These are phyloP conservation scores for Protosalanx chinensis DNA, from an alignment of 2,797 vertebrate genomes.

Conservation along the genomic window DNA sequence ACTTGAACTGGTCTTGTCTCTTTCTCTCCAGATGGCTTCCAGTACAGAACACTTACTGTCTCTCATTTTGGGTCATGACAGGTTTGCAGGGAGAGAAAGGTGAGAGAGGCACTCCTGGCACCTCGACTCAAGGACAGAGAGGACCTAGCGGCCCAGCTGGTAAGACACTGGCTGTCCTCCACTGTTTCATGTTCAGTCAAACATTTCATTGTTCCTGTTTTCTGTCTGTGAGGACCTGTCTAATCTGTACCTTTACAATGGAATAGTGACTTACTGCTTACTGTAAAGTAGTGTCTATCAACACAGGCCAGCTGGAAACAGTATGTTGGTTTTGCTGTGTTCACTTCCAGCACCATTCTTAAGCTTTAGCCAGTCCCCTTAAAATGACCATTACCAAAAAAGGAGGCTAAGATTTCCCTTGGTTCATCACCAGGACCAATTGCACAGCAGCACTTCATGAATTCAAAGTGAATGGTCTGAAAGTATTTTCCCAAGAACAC, in stretches of 20 bases:
- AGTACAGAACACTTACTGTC: constrained; percentile 20
- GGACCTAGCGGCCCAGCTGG: constrained; percentile 87
- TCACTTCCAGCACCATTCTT: constrained; percentile 16
- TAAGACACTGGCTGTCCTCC: constrained; percentile 57
- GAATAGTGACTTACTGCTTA: constrained; percentile 14
- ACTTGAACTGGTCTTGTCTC: neutral
- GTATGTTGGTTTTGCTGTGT: constrained; percentile 19
- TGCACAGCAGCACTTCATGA: constrained; percentile 51
- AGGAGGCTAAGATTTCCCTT: constrained; percentile 36
- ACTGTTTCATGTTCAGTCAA: neutral
- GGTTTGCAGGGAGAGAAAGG: constrained; percentile 93
- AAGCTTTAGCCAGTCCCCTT: constrained; percentile 33
- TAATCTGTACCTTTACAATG: neutral
- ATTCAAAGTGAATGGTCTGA: constrained; percentile 29
- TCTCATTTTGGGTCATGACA: constrained; percentile 47
- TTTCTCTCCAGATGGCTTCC: neutral
- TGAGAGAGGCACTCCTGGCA: constrained; percentile 82
- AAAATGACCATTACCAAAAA: constrained; percentile 40
- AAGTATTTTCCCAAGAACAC: constrained; percentile 43
- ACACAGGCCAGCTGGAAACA: constrained; percentile 22
- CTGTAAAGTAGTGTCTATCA: constrained; percentile 22
- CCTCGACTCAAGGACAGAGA: constrained; percentile 84
- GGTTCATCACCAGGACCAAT: constrained; percentile 28
- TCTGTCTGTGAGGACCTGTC: neutral
- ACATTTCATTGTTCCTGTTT: neutral